Evolutionary conservation across 2,888 invertebrate species (phyloP).

Genomic region (Cyrtodaria siliqua): DNA sequence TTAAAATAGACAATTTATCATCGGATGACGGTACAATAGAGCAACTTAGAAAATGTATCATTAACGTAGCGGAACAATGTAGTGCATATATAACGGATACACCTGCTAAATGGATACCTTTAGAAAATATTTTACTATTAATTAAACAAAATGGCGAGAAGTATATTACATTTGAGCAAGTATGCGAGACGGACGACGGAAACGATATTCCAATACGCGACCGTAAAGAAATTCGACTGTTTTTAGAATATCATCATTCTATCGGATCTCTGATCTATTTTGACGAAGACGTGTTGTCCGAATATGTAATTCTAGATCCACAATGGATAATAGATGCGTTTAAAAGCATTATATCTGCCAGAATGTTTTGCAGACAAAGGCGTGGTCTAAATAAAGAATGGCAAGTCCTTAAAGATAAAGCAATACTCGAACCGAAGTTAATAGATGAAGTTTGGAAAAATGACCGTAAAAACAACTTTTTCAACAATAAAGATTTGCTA

Average conservation of each 20-base stretch:
- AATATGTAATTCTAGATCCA: conserved; percentile 28
- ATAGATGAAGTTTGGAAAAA: conserved; percentile 18
- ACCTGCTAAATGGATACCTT: too few species aligned
- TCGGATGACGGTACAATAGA: background rate
- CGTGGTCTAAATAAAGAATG: background rate
- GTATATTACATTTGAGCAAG: conserved; percentile 15
- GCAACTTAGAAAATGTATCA: background rate
- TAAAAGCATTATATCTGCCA: conserved; percentile 29
- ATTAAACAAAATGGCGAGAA: background rate
- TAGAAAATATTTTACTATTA: conserved; percentile 9
- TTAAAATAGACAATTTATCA: conserved; percentile 13
- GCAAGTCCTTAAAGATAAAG: conserved; percentile 7
- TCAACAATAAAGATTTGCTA: conserved; percentile 16
- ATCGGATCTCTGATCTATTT: conserved; percentile 27
- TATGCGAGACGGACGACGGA: conserved; percentile 1
- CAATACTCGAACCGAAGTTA: conserved; percentile 5
- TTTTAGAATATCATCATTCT: conserved; percentile 29
- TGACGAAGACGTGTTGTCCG: conserved; percentile 17
- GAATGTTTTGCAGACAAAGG: conserved; percentile 16
- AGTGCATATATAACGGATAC: too few species aligned
- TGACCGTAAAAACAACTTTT: conserved; percentile 6
- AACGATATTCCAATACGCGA: conserved; percentile 10
- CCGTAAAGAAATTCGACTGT: conserved; percentile 18
- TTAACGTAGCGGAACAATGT: too few species aligned
- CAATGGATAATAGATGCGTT: too few species aligned